phyloP scores from a whole-genome alignment of 2,888 invertebrate species.

The Maniola hyperantus region DNA sequence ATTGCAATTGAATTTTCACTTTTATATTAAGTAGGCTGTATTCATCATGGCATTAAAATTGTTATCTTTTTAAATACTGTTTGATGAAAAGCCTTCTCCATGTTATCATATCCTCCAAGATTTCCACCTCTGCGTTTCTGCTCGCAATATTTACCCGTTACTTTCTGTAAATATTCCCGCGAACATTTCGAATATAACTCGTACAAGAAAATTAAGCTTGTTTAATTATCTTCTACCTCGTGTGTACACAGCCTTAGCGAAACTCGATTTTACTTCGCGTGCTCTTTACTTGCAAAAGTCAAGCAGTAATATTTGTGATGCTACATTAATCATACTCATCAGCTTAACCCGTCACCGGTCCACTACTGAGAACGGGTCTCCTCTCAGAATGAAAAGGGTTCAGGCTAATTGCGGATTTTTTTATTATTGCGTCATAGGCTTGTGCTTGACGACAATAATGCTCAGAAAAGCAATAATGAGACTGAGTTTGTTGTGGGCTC shows the following conservation, averaged over 20 bases:
- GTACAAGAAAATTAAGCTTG: constrained; percentile 79
- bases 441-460: no score
- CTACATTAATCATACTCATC: not conserved
- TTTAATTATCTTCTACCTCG: constrained; percentile 72
- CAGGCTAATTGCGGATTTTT: no score
- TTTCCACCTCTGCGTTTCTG: constrained; percentile 68
- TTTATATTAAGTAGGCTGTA: no score
- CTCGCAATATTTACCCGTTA: constrained; percentile 78
- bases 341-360: not conserved
- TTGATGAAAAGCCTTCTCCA: constrained; percentile 46
- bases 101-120: constrained; percentile 48
- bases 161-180: constrained; percentile 73
- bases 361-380: not conserved
- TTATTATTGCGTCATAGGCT: no score
- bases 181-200: constrained; percentile 70
- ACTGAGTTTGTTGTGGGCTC: no score
- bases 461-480: no score
- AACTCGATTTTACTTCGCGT: constrained; percentile 39
- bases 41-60: no score
- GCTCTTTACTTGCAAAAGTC: constrained; percentile 22
- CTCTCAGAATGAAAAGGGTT: not conserved
- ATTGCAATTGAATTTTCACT: no score
- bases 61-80: no score
- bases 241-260: constrained; percentile 52
- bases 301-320: not conserved